These are phyloP conservation scores for Sinopyrophorus schimmeli DNA, from an alignment of 2,888 invertebrate species.

Conservation along the genomic window DNA sequence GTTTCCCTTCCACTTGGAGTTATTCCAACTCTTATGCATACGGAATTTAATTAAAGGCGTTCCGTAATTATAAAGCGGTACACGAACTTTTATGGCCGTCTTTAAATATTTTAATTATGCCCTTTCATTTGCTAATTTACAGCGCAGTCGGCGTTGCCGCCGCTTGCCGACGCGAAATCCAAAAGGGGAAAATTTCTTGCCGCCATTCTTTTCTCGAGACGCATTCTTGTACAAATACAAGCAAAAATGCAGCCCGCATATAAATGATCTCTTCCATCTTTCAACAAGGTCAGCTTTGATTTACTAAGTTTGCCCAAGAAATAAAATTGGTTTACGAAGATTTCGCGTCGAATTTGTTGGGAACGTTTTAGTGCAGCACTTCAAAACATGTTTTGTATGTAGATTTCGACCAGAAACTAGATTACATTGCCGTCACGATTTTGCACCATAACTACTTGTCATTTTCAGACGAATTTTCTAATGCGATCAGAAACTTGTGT, in stretches of 20 bases:
- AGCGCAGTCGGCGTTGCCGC: constrained; percentile 12
- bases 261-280: constrained; percentile 35
- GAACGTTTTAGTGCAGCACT: constrained; percentile 22
- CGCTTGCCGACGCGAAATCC: constrained; percentile 8
- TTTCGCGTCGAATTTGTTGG: constrained; percentile 30
- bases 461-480: constrained; percentile 20
- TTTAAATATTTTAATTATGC: constrained; percentile 28
- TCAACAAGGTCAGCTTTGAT: constrained; percentile 35
- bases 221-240: constrained; percentile 34
- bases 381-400: constrained; percentile 26
- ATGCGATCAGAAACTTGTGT: not conserved
- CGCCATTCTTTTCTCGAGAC: constrained; percentile 24
- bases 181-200: constrained; percentile 19
- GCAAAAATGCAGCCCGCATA: constrained; percentile 37
- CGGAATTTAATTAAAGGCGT: constrained; percentile 23
- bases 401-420: constrained; percentile 13
- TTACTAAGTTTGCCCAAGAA: constrained; percentile 34
- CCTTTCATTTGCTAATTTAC: constrained; percentile 27
- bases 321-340: constrained; percentile 33
- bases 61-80: constrained; percentile 22
- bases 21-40: constrained; percentile 14
- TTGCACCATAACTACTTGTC: constrained; percentile 17
- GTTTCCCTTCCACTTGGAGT: constrained; percentile 11
- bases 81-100: constrained; percentile 17
- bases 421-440: constrained; percentile 14